A percentile compares a stretch with the other conserved stretches of the same genome.
Conservation (phyloP, 2,797 vertebrate genomes). For the Sebastes baramenuke region DNA sequence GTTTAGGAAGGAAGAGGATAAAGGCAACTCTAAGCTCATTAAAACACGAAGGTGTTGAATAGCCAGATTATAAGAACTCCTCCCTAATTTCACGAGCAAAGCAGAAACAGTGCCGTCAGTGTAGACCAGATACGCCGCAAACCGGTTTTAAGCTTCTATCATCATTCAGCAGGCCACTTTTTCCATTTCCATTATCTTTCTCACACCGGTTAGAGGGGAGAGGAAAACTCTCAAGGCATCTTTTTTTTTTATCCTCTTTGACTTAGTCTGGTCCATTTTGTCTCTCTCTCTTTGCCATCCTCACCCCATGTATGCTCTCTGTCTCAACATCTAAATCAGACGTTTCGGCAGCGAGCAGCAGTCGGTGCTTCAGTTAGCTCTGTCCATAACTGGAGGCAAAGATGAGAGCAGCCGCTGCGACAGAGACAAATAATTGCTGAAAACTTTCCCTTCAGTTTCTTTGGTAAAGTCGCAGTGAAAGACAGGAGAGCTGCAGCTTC, state of each 20-base stretch:
- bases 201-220: conserved; percentile 33
- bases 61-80: conserved; percentile 70
- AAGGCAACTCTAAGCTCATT: conserved; percentile 69
- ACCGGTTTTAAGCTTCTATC: conserved; percentile 68
- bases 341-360: not conserved
- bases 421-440: conserved; percentile 50
- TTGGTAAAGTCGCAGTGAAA: conserved; percentile 38
- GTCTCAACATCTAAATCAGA: conserved; percentile 44
- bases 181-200: conserved; percentile 61
- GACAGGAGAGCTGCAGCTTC: conserved; percentile 13
- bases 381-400: conserved; percentile 38
- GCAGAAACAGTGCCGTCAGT: conserved; percentile 58
- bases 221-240: conserved; percentile 56
- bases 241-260: not conserved
- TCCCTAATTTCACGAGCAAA: conserved; percentile 67
- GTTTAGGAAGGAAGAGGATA: conserved; percentile 58
- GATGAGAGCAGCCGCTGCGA: conserved; percentile 20
- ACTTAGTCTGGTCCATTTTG: conserved; percentile 16
- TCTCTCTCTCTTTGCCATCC: not conserved
- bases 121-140: conserved; percentile 56
- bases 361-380: conserved; percentile 13
- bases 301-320: not conserved
- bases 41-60: conserved; percentile 74
- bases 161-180: conserved; percentile 58
- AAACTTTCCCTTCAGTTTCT: conserved; percentile 42